Evolutionary conservation across 2,888 invertebrate species (phyloP).

Genomic region (Drosophila bunnanda): DNA sequence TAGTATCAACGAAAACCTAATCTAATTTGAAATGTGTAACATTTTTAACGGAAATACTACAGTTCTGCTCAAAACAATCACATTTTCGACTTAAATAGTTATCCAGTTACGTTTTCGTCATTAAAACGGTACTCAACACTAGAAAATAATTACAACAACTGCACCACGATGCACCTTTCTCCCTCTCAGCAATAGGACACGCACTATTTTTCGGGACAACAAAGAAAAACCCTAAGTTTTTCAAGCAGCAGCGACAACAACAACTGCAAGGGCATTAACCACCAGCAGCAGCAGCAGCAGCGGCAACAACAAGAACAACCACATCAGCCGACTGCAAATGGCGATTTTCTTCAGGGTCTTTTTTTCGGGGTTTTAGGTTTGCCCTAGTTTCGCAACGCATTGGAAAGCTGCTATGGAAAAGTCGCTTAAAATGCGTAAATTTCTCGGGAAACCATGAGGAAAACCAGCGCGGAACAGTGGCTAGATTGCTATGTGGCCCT

Average conservation of each 20-base stretch:
- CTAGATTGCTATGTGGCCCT: conserved; percentile 63
- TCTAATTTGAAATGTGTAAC: neutral
- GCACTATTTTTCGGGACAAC: conserved; percentile 21
- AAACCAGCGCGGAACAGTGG: conserved; percentile 4
- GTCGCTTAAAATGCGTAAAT: conserved; percentile 6
- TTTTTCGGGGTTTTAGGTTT: conserved; percentile 38
- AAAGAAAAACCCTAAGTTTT: conserved; percentile 28
- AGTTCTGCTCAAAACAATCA: neutral
- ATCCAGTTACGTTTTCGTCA: neutral
- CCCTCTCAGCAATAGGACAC: neutral
- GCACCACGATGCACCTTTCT: neutral
- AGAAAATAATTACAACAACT: neutral
- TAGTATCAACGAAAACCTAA: neutral
- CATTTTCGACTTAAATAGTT: neutral
- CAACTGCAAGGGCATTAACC: conserved; percentile 40
- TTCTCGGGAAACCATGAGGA: neutral
- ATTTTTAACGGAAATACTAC: neutral
- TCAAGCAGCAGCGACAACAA: conserved; percentile 18
- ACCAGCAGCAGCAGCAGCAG: conserved; percentile 5
- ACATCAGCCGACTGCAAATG: conserved; percentile 58
- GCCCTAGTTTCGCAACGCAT: conserved; percentile 60
- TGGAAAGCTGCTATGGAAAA: conserved; percentile 14
- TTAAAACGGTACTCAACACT: neutral
- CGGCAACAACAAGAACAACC: conserved; percentile 41
- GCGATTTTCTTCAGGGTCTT: conserved; percentile 56